phyloP scores from a whole-genome alignment of 2,888 invertebrate genomes.

The Periphyllus acericola region DNA sequence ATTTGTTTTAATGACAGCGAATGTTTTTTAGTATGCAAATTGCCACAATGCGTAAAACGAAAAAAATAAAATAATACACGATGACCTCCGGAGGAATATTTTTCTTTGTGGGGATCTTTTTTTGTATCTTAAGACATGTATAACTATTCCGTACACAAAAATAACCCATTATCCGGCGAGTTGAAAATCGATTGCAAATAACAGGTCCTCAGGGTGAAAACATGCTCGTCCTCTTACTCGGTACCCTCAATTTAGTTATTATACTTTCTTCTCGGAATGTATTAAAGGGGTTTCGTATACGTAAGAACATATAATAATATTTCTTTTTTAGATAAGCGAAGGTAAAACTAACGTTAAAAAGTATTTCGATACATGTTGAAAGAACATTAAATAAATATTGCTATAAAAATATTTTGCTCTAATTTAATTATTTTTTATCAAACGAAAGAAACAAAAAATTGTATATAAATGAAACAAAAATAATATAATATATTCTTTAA shows the following conservation, averaged over 20 bases:
- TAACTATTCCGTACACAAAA: not conserved
- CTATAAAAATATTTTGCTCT: not conserved
- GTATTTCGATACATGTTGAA: not conserved
- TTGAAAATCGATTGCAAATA: conserved; percentile 22
- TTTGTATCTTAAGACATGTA: not conserved
- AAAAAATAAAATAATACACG: not conserved
- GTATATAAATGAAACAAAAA: not conserved
- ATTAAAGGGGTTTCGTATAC: not conserved
- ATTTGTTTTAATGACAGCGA: not conserved
- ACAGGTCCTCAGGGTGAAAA: conserved; percentile 13
- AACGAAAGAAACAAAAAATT: not conserved
- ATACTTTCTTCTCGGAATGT: not conserved
- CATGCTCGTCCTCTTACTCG: not conserved
- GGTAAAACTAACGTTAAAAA: not conserved
- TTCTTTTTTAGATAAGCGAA: not conserved
- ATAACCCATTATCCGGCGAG: not conserved
- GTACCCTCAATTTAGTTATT: not conserved
- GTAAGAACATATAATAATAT: not conserved
- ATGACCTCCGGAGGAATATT: not conserved
- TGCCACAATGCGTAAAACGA: not conserved
- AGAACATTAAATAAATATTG: not conserved
- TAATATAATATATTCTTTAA: not conserved
- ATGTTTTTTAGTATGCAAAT: not conserved
- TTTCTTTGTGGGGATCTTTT: not conserved
- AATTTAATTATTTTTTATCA: not conserved